Percentiles rank a stretch among this genome's conserved stretches.
Evolutionary conservation across 2,113 vertebrate species (phyloP).

Genomic region (Dicrurus megarhynchus): DNA sequence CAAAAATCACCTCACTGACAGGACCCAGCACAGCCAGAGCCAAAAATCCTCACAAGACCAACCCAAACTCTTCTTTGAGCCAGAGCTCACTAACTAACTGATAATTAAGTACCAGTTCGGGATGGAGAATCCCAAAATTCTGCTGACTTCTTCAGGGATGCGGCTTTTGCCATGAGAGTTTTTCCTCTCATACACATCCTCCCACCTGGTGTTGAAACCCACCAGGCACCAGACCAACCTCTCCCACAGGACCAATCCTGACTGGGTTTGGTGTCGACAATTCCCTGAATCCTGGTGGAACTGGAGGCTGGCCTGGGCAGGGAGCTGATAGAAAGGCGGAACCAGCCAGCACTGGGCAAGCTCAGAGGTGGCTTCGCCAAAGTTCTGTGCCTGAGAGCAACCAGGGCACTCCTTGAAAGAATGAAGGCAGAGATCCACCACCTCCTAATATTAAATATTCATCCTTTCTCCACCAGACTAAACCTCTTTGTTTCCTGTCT

Average conservation of each 20-base stretch:
- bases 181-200: neutral
- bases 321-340: neutral
- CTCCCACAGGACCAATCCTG: fast-evolving
- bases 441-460: neutral
- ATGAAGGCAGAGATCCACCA: neutral
- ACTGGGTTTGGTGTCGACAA: neutral
- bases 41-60: neutral
- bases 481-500: neutral
- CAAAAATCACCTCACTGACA: neutral
- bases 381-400: neutral
- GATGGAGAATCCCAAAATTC: neutral
- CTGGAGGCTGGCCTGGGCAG: neutral
- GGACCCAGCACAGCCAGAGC: neutral
- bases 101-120: neutral
- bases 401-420: neutral
- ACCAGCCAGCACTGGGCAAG: neutral
- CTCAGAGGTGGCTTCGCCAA: neutral
- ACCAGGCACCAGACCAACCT: too few relatives aligned
- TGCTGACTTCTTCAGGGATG: neutral
- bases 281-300: fast-evolving
- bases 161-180: neutral
- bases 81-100: fast-evolving
- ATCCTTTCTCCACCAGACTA: neutral
- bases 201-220: neutral
- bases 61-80: neutral